Percentiles rank a stretch among this genome's conserved stretches.
Conservation (phyloP, 2,888 invertebrate genomes). For the Coenonympha glycerion region DNA sequence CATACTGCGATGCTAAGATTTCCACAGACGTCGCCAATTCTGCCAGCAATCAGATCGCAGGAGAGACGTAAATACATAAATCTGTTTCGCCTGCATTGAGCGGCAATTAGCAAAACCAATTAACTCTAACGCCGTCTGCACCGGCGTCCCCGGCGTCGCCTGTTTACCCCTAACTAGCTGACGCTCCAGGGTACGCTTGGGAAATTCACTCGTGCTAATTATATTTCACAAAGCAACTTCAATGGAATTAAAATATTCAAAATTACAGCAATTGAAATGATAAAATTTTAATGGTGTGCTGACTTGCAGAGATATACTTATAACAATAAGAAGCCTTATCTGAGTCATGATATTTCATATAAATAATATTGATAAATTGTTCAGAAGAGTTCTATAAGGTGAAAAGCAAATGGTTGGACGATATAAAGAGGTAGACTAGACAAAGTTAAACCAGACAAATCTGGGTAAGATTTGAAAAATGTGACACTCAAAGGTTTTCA, state of each 20-base stretch:
- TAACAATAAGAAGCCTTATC: neutral
- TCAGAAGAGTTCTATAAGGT: too few relatives aligned
- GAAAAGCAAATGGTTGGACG: too few relatives aligned
- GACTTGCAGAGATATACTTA: neutral
- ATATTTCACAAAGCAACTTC: conserved; percentile 19
- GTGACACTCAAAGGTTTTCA: too few relatives aligned
- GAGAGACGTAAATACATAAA: conserved; percentile 16
- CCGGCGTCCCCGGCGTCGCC: conserved; percentile 13
- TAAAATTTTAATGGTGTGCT: neutral
- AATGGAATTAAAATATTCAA: conserved; percentile 18
- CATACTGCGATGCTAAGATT: neutral
- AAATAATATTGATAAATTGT: too few relatives aligned
- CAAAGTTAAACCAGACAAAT: too few relatives aligned
- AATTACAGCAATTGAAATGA: neutral
- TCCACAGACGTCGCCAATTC: neutral
- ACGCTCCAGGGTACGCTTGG: conserved; percentile 16
- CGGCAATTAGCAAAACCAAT: conserved; percentile 36
- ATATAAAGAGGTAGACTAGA: too few relatives aligned
- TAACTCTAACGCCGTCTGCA: conserved; percentile 28
- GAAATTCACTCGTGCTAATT: conserved; percentile 17
- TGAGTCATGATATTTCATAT: too few relatives aligned
- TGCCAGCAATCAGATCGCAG: conserved; percentile 6
- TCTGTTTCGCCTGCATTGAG: conserved; percentile 17
- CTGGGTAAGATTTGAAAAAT: too few relatives aligned
- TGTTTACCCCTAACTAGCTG: conserved; percentile 21